Base-by-base conservation (phyloP, 2,113 vertebrate species). In the Pelecanoides urinatrix region DNA sequence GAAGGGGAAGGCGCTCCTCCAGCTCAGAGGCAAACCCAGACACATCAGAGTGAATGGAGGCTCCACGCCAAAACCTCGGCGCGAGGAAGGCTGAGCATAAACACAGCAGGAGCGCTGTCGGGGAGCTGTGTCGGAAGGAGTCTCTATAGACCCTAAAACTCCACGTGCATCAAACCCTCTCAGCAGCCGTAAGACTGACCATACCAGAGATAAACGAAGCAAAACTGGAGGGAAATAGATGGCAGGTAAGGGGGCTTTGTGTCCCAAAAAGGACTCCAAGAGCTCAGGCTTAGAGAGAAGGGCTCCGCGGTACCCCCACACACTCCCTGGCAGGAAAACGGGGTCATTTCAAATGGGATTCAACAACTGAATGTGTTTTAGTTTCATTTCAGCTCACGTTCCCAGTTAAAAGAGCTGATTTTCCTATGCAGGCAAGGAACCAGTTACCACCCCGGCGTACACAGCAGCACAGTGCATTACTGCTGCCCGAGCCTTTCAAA, bases 1-100 rank as follows among this genome's bases (percentile, higher is more conserved):
- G 45, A 47, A 55, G 16, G 42, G 25, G 52, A 76, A 81, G 32
- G 36, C 38, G 66, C n/a, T 80, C 7, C 68, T 71, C 27, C 47
- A 65, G 38, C 52, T 30, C 76, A 0, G 5, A 67, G 11, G 62
- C 44, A 87, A 68, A 71, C 2, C 25, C 23, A 25, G 47, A 36
- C 1, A 25, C 1, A 5, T 11, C 38, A 27, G 74, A 68, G 65
- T 0, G 1, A 67, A 66, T 0, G 3, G 82, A 75, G 44, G 58
- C 62, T 52, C n/a, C 62, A 23, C 6, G 8, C 21, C 50, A 61
- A 55, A 34, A 50, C 26, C 38, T 47, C 38, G 30, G 40, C 6
- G 4, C 0, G 0, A 88, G 38, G 34, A 61, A 44, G 21, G 59
- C 21, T 6, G 27, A 56, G 36, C 40, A 42, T 5, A 38, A 61